These are phyloP conservation scores for Limnodromus scolopaceus DNA, from an alignment of 2,797 vertebrate species.

Conservation along the genomic window DNA sequence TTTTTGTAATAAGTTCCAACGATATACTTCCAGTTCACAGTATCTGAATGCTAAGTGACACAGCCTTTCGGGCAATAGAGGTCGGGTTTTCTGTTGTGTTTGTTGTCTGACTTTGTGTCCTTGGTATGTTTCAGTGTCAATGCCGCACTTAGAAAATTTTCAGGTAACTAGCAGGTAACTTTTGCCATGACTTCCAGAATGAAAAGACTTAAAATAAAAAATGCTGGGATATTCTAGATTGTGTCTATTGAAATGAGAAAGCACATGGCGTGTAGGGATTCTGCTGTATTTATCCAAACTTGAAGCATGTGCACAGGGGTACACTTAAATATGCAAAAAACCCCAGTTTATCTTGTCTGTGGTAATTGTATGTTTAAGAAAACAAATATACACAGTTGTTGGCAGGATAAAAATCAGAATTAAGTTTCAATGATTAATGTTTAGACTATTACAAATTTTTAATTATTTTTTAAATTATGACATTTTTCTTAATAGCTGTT, in stretches of 20 bases:
- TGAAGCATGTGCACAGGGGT: not conserved
- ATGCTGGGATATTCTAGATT: not conserved
- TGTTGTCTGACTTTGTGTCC: not conserved
- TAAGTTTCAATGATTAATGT: not conserved
- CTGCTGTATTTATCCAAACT: not conserved
- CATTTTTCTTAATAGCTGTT: not conserved
- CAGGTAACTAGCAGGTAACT: not conserved
- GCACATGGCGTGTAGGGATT: accelerated
- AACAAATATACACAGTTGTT: not conserved
- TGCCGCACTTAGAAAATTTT: not conserved
- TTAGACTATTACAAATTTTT: not conserved
- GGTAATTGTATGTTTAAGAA: not conserved
- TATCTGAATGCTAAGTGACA: not conserved
- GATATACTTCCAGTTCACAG: not conserved
- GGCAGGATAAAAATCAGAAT: not conserved
- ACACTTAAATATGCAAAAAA: not conserved
- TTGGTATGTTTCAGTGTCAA: not conserved
- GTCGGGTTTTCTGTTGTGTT: not conserved
- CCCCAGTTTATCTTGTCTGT: not conserved
- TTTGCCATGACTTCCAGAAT: not conserved
- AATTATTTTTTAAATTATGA: not conserved
- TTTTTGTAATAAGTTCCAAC: not conserved
- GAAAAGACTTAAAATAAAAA: not conserved
- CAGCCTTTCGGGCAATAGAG: not conserved
- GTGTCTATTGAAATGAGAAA: not conserved